Percentiles rank a stretch among this genome's conserved stretches.
Conservation (phyloP, 2,888 invertebrate species). For the Acheta domesticus region DNA sequence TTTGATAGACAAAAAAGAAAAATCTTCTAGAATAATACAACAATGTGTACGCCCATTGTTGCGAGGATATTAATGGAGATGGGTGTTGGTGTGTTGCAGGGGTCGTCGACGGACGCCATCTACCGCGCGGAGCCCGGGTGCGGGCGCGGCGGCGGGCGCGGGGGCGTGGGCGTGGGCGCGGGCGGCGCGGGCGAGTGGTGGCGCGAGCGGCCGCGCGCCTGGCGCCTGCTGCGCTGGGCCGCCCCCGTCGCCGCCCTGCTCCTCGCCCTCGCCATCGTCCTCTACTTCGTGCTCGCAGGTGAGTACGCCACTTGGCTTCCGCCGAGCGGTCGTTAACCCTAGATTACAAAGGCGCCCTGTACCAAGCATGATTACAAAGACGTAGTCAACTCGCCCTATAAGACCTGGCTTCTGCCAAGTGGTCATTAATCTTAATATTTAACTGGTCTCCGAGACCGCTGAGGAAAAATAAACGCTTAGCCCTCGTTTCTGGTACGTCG, state of each 20-base stretch:
- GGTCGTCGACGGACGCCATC: conserved; percentile 31
- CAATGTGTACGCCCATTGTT: too few relatives aligned
- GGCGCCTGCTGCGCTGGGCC: neutral
- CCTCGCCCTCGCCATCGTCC: conserved; percentile 23
- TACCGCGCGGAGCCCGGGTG: conserved; percentile 26
- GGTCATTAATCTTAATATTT: too few relatives aligned
- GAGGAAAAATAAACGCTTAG: too few relatives aligned
- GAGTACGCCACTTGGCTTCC: neutral
- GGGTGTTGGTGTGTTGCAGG: conserved; percentile 23
- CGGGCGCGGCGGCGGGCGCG: conserved; percentile 31
- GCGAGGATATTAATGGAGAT: accelerated
- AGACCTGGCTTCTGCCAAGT: too few relatives aligned
- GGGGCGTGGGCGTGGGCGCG: conserved; percentile 43
- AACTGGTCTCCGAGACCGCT: too few relatives aligned
- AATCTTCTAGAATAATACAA: too few relatives aligned
- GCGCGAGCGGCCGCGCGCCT: conserved; percentile 49
- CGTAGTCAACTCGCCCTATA: too few relatives aligned
- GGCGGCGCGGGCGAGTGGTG: conserved; percentile 53
- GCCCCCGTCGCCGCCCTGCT: neutral
- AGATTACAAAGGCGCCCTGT: too few relatives aligned
- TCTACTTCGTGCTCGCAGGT: conserved; percentile 37
- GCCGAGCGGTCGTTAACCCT: too few relatives aligned
- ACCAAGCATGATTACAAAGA: too few relatives aligned
- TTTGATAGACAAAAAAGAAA: too few relatives aligned
- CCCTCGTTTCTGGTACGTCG: too few relatives aligned